These are phyloP conservation scores for Drosophila meridionalis DNA, from an alignment of 2,888 invertebrate genomes.

Conservation along the genomic window DNA sequence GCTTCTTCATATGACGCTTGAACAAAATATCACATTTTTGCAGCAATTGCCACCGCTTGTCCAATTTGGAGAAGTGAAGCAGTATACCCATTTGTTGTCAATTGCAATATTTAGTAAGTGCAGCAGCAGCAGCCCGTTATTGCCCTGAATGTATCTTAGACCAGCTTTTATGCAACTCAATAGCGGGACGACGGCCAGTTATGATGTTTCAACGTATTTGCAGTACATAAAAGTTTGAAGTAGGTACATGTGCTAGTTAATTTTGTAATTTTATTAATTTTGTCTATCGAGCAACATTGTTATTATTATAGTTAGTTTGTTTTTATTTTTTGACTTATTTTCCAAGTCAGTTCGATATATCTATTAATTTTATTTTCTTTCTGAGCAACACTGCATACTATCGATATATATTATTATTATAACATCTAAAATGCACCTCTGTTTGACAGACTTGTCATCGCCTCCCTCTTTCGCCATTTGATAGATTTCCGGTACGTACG, in stretches of 20 bases:
- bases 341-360: slow-evolving; percentile 34
- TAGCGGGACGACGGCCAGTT: slow-evolving; percentile 22
- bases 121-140: slow-evolving; percentile 32
- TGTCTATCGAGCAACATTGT: slow-evolving; percentile 40
- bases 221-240: slow-evolving; percentile 16
- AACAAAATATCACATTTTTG: slow-evolving; percentile 67
- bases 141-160: slow-evolving; percentile 27
- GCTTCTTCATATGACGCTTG: slow-evolving; percentile 69
- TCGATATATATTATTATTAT: slow-evolving; percentile 30
- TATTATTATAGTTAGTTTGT: slow-evolving; percentile 34
- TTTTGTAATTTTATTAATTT: slow-evolving; percentile 45
- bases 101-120: slow-evolving; percentile 34
- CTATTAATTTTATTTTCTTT: slow-evolving; percentile 1
- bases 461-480: slow-evolving; percentile 84
- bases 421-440: slow-evolving; percentile 43
- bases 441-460: slow-evolving; percentile 52
- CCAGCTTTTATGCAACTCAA: slow-evolving; percentile 65
- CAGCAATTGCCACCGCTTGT: slow-evolving; percentile 59
- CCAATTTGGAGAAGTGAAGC: slow-evolving; percentile 67
- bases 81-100: slow-evolving; percentile 69
- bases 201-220: slow-evolving; percentile 23
- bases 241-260: slow-evolving; percentile 54
- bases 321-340: slow-evolving; percentile 45
- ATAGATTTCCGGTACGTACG: slow-evolving; percentile 85
- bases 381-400: slow-evolving; percentile 45